These are phyloP conservation scores for Chrysopa pallens DNA, from an alignment of 1,140 invertebrate species.

Conservation along the genomic window DNA sequence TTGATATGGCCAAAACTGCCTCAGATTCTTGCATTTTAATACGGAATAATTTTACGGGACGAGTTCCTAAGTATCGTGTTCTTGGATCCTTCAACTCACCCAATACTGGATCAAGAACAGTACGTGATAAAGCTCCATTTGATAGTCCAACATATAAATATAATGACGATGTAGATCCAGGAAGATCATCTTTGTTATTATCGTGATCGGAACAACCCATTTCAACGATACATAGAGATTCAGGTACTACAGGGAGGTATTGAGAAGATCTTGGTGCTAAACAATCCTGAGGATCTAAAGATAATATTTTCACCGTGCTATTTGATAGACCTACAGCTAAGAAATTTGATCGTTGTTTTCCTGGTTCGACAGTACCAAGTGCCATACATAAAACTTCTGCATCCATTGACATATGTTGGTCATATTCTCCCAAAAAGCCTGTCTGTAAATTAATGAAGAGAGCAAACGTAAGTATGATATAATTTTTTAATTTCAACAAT, in stretches of 20 bases:
- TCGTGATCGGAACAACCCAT: conserved; percentile 44
- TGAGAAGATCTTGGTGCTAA: conserved; percentile 89
- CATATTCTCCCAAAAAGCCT: conserved; percentile 96
- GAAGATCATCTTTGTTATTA: conserved; percentile 28
- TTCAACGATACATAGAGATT: conserved; percentile 94
- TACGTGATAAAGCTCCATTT: conserved; percentile 90
- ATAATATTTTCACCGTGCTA: conserved; percentile 94
- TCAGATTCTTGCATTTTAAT: conserved; percentile 90
- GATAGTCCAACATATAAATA: conserved; percentile 96
- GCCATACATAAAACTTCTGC: conserved; percentile 98
- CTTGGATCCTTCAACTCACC: conserved; percentile 94
- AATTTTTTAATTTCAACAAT: background rate
- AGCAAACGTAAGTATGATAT: conserved; percentile 5
- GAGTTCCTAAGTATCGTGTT: conserved; percentile 80
- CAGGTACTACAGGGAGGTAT: conserved; percentile 86
- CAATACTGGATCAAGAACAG: conserved; percentile 89
- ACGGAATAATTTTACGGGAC: conserved; percentile 91
- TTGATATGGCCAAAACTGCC: conserved; percentile 94
- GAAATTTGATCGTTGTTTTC: conserved; percentile 91
- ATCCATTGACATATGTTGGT: conserved; percentile 90
- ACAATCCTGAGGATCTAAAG: conserved; percentile 88
- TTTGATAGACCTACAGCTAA: conserved; percentile 92
- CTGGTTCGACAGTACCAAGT: conserved; percentile 80
- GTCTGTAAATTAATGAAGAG: conserved; percentile 37
- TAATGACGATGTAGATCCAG: conserved; percentile 46